These are phyloP conservation scores for Apis cerana DNA, from an alignment of 1,140 invertebrate genomes.

Conservation along the genomic window DNA sequence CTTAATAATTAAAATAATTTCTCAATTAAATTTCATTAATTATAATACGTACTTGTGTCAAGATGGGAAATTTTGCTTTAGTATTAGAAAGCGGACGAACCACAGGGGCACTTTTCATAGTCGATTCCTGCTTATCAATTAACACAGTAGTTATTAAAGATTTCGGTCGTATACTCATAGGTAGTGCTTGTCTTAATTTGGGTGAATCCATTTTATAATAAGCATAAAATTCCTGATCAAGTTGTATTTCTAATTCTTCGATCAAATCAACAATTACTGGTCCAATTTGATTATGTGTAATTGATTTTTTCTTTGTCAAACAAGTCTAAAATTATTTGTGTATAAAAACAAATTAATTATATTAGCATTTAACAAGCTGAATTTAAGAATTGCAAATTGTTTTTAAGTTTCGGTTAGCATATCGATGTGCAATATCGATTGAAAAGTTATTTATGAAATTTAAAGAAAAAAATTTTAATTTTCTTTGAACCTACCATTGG, in stretches of 20 bases:
- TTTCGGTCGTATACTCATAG: conserved; percentile 44
- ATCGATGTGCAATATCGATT: not conserved
- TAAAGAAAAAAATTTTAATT: not conserved
- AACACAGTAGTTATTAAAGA: conserved; percentile 37
- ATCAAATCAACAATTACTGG: conserved; percentile 82
- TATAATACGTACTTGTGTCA: conserved; percentile 41
- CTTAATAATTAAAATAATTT: not conserved
- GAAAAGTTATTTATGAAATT: not conserved
- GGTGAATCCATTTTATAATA: conserved; percentile 70
- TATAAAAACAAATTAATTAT: too few species aligned
- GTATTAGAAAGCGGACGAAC: not conserved
- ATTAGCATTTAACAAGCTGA: not conserved
- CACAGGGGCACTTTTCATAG: conserved; percentile 50
- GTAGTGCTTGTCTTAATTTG: conserved; percentile 63
- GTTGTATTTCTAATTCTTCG: conserved; percentile 80
- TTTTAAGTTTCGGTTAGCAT: not conserved
- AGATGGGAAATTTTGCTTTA: conserved; percentile 41
- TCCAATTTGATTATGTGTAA: conserved; percentile 76
- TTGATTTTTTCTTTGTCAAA: conserved; percentile 53
- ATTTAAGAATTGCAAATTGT: not conserved
- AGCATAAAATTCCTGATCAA: conserved; percentile 75
- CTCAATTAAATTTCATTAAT: not conserved
- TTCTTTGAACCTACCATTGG: conserved; percentile 58
- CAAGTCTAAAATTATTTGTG: conserved; percentile 5
- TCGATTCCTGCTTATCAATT: conserved; percentile 55